A percentile compares a stretch with the other conserved stretches of the same genome.
phyloP scores from a whole-genome alignment of 2,797 vertebrate species.

The Fratercula arctica region DNA sequence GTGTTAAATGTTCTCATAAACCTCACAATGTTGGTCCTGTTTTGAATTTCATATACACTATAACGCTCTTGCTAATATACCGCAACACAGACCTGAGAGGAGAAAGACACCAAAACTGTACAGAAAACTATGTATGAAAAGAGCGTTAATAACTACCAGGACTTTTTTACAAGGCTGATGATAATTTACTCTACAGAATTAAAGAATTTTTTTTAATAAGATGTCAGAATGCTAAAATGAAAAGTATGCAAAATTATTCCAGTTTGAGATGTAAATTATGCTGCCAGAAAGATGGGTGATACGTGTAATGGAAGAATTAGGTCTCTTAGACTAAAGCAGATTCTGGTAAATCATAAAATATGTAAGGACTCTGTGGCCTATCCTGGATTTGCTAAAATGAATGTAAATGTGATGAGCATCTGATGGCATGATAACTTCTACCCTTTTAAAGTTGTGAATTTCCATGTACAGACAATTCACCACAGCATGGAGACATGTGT shows the following conservation, averaged over 20 bases:
- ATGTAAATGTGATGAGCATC: background rate
- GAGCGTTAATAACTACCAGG: background rate
- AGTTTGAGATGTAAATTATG: constrained; percentile 9
- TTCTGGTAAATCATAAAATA: constrained; percentile 1
- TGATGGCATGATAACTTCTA: background rate
- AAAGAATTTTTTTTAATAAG: background rate
- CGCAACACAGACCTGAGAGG: background rate
- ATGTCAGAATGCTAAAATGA: constrained; percentile 27
- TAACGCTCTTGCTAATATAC: background rate
- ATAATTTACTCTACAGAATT: constrained; percentile 20
- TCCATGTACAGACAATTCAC: background rate
- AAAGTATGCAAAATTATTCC: background rate
- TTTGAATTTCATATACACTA: background rate
- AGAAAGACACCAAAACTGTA: background rate
- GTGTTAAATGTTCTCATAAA: background rate
- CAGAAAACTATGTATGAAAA: background rate
- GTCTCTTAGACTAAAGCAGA: background rate
- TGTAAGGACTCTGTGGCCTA: background rate
- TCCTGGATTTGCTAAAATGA: background rate
- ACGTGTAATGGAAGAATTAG: background rate
- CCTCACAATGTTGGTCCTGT: background rate
- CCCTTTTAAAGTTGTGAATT: background rate
- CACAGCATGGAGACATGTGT: fast-evolving
- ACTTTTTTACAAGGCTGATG: background rate
- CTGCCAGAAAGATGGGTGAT: constrained; percentile 28